phyloP scores from a whole-genome alignment of 2,797 vertebrate species.

The Silurus lanzhouensis region DNA sequence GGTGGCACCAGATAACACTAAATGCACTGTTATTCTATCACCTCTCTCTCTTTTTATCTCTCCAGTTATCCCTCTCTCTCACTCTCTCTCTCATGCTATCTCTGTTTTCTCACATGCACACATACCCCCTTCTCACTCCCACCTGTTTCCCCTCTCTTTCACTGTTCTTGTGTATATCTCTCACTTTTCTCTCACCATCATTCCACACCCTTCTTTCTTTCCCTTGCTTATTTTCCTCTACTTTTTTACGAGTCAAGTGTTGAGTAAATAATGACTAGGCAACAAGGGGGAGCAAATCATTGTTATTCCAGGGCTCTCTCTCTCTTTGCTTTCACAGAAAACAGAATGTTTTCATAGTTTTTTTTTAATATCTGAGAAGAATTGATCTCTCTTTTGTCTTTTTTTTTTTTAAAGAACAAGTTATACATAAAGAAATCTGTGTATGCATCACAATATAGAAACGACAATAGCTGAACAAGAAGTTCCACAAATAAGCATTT shows the following conservation, averaged over 20 bases:
- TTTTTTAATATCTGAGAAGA: conserved; percentile 20
- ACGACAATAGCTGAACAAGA: neutral
- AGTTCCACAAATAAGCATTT: conserved; percentile 30
- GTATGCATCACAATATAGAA: conserved; percentile 12
- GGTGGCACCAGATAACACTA: conserved; percentile 49
- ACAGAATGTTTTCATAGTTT: neutral
- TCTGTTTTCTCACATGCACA: conserved; percentile 22
- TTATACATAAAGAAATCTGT: conserved; percentile 28
- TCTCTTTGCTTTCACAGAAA: conserved; percentile 2
- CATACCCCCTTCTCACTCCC: conserved; percentile 14
- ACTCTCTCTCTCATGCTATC: conserved; percentile 27
- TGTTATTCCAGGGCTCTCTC: conserved; percentile 44
- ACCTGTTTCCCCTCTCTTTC: conserved; percentile 28
- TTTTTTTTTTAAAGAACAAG: neutral
- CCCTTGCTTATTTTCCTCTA: conserved; percentile 25
- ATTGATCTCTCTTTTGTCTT: conserved; percentile 26
- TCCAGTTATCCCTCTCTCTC: conserved; percentile 19
- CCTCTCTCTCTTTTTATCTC: conserved; percentile 22
- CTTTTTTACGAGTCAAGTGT: conserved; percentile 33
- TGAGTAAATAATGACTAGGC: conserved; percentile 63
- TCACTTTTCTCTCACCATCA: conserved; percentile 14
- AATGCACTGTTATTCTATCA: conserved; percentile 42
- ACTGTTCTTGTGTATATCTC: conserved; percentile 14
- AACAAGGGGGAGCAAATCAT: conserved; percentile 52
- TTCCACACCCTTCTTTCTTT: conserved; percentile 2